Evolutionary conservation across 2,797 vertebrate genomes (phyloP).

Genomic region (Prionace glauca): DNA sequence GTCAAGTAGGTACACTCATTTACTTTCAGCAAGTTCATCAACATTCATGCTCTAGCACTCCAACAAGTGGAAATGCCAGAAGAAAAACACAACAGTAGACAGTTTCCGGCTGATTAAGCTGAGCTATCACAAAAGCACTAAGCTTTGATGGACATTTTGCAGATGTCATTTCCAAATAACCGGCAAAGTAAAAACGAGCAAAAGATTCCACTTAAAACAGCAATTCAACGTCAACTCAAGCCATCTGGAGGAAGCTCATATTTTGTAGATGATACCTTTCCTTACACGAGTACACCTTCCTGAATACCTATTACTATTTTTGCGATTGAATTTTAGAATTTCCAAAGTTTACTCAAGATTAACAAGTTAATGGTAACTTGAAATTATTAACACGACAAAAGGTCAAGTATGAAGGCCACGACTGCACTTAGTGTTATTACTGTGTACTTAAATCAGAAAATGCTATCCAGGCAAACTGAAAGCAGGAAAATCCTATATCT

Average conservation of each 20-base stretch:
- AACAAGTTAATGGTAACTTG: neutral
- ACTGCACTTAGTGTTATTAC: neutral
- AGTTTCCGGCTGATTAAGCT: constrained; percentile 14
- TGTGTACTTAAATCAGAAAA: neutral
- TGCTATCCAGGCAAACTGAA: neutral
- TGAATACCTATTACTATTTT: neutral
- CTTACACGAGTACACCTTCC: neutral
- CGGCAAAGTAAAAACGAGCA: neutral
- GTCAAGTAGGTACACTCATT: neutral
- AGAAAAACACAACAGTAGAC: neutral
- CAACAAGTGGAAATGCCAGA: neutral
- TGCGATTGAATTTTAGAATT: neutral
- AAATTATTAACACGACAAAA: neutral
- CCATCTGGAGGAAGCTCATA: neutral
- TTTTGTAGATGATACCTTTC: neutral
- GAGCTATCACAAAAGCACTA: neutral
- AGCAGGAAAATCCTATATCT: neutral
- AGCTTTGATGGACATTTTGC: neutral
- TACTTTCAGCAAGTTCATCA: constrained; percentile 24
- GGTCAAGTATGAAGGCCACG: neutral
- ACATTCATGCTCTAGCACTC: neutral
- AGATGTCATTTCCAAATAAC: neutral
- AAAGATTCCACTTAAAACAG: neutral
- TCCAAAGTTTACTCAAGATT: neutral
- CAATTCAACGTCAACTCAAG: neutral